Conservation (phyloP, 2,797 vertebrate genomes). For the Meda fulgida region DNA sequence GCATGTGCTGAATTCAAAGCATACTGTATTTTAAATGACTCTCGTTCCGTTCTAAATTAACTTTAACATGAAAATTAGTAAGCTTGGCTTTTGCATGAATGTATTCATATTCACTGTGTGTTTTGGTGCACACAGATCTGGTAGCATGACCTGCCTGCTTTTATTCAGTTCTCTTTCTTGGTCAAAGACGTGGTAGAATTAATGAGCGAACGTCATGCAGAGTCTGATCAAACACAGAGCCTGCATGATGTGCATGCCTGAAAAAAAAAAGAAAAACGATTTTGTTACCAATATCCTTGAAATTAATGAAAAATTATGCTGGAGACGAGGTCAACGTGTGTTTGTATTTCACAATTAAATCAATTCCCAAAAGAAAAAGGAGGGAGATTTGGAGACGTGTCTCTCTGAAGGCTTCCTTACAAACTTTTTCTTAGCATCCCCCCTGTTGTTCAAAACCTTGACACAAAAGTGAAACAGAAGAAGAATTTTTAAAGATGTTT, state of each 20-base stretch:
- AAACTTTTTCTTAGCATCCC: background rate
- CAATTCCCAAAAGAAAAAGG: background rate
- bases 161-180: slow-evolving; percentile 2
- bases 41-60: background rate
- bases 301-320: background rate
- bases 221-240: slow-evolving; percentile 18
- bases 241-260: background rate
- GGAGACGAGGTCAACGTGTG: background rate
- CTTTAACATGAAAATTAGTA: background rate
- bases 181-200: background rate
- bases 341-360: background rate
- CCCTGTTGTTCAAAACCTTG: background rate
- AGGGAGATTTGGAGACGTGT: background rate
- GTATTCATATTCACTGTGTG: background rate
- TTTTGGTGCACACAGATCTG: background rate
- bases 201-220: background rate
- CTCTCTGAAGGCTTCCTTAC: background rate
- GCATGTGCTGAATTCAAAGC: background rate
- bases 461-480: background rate
- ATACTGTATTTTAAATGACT: background rate
- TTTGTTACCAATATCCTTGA: slow-evolving; percentile 11
- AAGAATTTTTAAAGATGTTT: background rate
- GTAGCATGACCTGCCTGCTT: background rate
- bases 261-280: background rate
- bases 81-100: background rate